phyloP scores from a whole-genome alignment of 2,797 vertebrate genomes.

The Lacerta agilis region DNA sequence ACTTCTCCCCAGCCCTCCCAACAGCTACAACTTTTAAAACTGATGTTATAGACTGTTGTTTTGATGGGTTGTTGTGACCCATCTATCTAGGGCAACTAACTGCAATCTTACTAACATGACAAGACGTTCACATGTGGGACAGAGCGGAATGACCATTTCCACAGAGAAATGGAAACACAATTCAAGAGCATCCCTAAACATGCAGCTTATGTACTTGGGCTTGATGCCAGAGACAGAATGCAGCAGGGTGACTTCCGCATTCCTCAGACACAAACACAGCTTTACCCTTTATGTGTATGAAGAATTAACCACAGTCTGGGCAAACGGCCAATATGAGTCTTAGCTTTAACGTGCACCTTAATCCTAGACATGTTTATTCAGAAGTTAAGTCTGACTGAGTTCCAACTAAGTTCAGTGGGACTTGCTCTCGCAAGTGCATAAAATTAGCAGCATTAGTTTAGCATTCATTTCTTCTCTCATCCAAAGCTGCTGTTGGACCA shows the following conservation, averaged over 20 bases:
- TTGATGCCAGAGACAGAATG: background rate
- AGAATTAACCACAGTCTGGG: background rate
- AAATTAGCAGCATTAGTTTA: slow-evolving; percentile 11
- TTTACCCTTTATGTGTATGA: slow-evolving; percentile 22
- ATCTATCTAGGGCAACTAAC: no score
- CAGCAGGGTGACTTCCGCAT: background rate
- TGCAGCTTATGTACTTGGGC: background rate
- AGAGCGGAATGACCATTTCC: no score
- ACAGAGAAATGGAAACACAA: no score
- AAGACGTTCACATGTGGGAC: no score
- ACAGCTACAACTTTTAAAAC: no score
- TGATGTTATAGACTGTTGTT: no score
- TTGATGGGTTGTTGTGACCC: no score
- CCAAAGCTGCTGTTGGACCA: slow-evolving; percentile 13
- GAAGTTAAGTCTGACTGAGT: no score
- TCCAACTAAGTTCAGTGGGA: background rate
- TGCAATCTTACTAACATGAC: no score
- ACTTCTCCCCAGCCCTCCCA: no score
- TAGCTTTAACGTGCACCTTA: background rate
- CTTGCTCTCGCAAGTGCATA: background rate
- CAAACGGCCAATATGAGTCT: background rate
- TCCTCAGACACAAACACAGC: background rate
- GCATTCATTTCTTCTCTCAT: slow-evolving; percentile 24
- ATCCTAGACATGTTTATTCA: background rate
- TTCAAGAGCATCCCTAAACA: no score